phyloP scores from a whole-genome alignment of 2,888 invertebrate genomes.

The Drosophila macrospina region DNA sequence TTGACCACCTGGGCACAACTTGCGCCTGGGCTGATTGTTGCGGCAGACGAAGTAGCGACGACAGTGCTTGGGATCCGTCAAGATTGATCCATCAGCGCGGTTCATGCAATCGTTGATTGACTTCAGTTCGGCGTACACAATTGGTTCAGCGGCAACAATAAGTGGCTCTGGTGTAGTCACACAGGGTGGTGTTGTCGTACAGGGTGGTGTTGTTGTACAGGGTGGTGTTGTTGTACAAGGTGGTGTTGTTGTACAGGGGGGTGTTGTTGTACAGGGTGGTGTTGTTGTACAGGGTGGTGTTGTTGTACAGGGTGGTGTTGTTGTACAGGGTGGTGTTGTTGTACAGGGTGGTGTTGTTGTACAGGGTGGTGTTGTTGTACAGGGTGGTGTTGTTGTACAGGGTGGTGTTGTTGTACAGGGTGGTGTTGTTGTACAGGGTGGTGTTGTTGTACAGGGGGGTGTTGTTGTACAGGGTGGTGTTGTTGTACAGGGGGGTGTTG shows the following conservation, averaged over 20 bases:
- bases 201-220: not conserved
- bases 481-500: not conserved
- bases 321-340: slow-evolving; percentile 6
- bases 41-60: slow-evolving; percentile 52
- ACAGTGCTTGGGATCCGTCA: slow-evolving; percentile 51
- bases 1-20: slow-evolving; percentile 41
- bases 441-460: slow-evolving; percentile 3
- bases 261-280: not conserved
- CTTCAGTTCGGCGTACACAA: not conserved
- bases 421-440: not conserved
- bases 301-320: not conserved
- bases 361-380: slow-evolving; percentile 4
- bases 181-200: not conserved
- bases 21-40: slow-evolving; percentile 30
- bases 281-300: not conserved
- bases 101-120: slow-evolving; percentile 38
- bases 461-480: not conserved
- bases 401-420: slow-evolving; percentile 26
- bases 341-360: not conserved
- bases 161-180: not conserved
- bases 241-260: not conserved
- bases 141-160: not conserved
- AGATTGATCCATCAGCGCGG: slow-evolving; percentile 40
- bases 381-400: slow-evolving; percentile 9
- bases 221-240: not conserved